A percentile compares a stretch with the other conserved stretches of the same genome.
phyloP scores from a whole-genome alignment of 2,888 invertebrate genomes.

The Toxonevra muliebris region DNA sequence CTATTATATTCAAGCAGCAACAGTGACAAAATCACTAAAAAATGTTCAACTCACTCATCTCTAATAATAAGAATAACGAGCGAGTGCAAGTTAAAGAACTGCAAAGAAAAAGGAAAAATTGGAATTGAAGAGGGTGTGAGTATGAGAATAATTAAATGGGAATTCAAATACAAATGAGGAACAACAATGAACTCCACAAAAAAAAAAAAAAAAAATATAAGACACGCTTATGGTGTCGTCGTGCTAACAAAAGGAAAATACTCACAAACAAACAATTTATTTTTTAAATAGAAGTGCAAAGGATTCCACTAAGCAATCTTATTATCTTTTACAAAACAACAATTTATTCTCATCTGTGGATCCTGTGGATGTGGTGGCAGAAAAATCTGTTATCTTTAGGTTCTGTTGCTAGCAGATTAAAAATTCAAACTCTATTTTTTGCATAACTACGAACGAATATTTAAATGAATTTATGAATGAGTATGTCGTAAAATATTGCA shows the following conservation, averaged over 20 bases:
- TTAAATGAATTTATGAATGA: too few relatives aligned
- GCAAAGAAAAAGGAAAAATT: background rate
- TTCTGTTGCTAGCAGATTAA: too few relatives aligned
- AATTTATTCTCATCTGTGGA: too few relatives aligned
- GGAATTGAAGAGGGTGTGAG: background rate
- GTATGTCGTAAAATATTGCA: too few relatives aligned
- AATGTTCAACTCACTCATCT: too few relatives aligned
- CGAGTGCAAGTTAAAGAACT: background rate
- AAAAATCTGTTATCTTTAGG: too few relatives aligned
- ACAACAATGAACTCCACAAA: conserved; percentile 8
- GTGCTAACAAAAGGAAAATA: conserved; percentile 11
- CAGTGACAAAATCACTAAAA: too few relatives aligned
- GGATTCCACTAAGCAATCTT: conserved; percentile 35
- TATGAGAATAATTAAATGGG: conserved; percentile 26
- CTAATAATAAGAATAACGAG: conserved; percentile 17
- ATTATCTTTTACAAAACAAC: conserved; percentile 27
- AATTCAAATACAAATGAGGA: conserved; percentile 14
- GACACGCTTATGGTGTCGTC: background rate
- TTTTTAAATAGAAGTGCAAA: conserved; percentile 33
- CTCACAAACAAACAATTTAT: conserved; percentile 16
- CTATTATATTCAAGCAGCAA: too few relatives aligned
- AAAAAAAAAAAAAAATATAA: background rate
- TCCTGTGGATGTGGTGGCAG: too few relatives aligned
- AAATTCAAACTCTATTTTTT: too few relatives aligned
- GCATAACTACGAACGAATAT: too few relatives aligned